Base-by-base conservation (phyloP, 1,140 invertebrate genomes). In the Papilio dardanus region DNA sequence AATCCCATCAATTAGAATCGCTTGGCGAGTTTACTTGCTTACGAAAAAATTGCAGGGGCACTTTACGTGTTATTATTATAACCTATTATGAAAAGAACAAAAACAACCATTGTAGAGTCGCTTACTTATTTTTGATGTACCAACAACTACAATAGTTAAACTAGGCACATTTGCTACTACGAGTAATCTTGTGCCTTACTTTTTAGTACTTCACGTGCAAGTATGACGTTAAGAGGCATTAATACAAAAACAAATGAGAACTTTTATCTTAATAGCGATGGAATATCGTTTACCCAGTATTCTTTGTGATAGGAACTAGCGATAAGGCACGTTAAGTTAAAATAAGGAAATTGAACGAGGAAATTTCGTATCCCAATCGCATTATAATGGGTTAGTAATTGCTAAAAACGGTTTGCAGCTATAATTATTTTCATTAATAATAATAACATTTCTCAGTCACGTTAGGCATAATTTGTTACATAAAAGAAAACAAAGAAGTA, bases 291-390 rank as follows among this genome's bases (percentile, higher is more conserved):
- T 54, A 24, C 21, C 50, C 50, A 54, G 16, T 19, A 24, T 54
- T 54, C 50, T 54, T 54, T 54, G 2, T 3, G 50, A 54, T 54
- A 54, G 19, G 50, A 54, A 54, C 19, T 24, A 2, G 50, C 14
- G 50, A 54, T 54, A 54, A 54, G 50, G 21, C 50, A 54, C 21
- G 21, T 54, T 54, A 24, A 54, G 21, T 54, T 54, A 28, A 54
- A 54, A 54, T 19, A 54, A 7, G 19, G 50, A 54, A 54, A 54
- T 54, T 54, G 50, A 54, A 54, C 50, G 50, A 54, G 50, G 21
- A 21, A 24, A 54, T 54, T 54, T 24, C 21, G 19, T 54, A 54
- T 54, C 14, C 24, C 10, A 14, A 62, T 62, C 10, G 50, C 8
- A 28, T 16, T 1, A 58, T 58, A 21, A 62, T 62, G 3, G 21